These are phyloP conservation scores for Columba janthina DNA, from an alignment of 2,113 vertebrate genomes.

Conservation along the genomic window DNA sequence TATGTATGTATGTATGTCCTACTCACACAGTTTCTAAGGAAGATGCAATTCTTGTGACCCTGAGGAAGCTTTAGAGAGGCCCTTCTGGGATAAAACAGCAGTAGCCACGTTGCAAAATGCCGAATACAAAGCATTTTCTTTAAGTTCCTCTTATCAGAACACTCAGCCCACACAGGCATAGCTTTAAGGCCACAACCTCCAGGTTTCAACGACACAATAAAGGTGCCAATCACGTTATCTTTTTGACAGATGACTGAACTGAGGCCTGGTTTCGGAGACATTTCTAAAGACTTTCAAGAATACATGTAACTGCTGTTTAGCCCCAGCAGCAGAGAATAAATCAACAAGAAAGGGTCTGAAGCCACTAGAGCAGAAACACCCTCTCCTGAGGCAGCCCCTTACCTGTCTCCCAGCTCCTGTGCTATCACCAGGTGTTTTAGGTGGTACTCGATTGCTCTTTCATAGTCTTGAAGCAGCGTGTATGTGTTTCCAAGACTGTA, in stretches of 20 bases:
- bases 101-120: background rate
- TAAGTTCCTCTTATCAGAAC: background rate
- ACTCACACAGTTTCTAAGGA: background rate
- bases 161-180: background rate
- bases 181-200: background rate
- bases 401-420: slow-evolving; percentile 94
- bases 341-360: background rate
- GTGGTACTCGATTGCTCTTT: slow-evolving; percentile 90
- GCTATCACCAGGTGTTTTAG: slow-evolving; percentile 94
- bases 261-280: background rate
- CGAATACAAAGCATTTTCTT: background rate
- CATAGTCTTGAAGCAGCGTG: slow-evolving; percentile 91
- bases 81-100: background rate
- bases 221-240: rapidly evolving
- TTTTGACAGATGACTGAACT: background rate
- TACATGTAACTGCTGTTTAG: background rate
- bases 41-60: background rate
- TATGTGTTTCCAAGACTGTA: slow-evolving; percentile 97
- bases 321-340: background rate
- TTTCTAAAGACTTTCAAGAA: background rate
- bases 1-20: background rate
- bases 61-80: background rate
- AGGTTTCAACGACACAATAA: background rate
- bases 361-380: background rate
- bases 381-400: background rate